phyloP scores from a whole-genome alignment of 2,113 vertebrate species.

The Ophiodon elongatus region DNA sequence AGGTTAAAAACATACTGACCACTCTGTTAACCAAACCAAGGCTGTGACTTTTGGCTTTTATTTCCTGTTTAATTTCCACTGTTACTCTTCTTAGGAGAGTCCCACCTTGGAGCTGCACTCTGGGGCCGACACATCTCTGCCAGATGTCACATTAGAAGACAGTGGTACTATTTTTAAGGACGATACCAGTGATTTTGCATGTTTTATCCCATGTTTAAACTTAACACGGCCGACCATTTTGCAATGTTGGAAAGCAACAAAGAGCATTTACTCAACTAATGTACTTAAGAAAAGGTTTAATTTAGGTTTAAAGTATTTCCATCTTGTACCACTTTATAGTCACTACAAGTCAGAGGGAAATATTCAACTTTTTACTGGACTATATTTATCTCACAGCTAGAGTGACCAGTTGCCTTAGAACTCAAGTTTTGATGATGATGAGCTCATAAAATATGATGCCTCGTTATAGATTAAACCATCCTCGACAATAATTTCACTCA shows the following conservation, averaged over 20 bases:
- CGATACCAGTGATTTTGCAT: neutral
- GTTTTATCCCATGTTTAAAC: neutral
- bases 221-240: neutral
- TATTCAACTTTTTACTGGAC: neutral
- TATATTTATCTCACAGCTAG: neutral
- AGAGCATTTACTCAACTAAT: neutral
- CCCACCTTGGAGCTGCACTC: conserved; percentile 89
- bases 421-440: neutral
- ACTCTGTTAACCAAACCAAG: neutral
- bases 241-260: neutral
- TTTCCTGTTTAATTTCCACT: neutral
- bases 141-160: conserved; percentile 88
- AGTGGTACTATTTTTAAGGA: conserved; percentile 81
- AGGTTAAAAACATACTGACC: neutral
- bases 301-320: neutral
- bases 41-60: neutral
- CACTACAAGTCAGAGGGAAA: neutral
- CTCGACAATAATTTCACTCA: neutral
- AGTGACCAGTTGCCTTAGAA: neutral
- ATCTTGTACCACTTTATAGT: neutral
- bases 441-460: neutral
- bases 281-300: neutral
- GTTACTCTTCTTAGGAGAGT: conserved; percentile 84
- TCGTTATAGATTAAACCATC: neutral
- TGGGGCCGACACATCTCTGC: conserved; percentile 70